Percentiles rank a stretch among this genome's conserved stretches.
Conservation (phyloP, 2,888 invertebrate species). For the Odontothrips loti region DNA sequence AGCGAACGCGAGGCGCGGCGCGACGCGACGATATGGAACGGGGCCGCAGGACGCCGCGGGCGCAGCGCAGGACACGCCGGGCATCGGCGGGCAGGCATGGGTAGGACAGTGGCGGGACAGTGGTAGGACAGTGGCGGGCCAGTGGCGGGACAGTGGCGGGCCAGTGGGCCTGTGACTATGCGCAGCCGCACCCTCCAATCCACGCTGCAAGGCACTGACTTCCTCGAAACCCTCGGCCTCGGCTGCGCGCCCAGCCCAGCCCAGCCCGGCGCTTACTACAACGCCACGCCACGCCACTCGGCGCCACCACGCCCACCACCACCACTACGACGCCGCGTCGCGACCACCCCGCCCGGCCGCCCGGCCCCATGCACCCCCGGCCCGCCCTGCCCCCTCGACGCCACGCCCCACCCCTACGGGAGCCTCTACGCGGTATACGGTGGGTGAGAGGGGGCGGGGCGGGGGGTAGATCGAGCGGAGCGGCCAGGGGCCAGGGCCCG, state of each 20-base stretch:
- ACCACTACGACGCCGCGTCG: neutral
- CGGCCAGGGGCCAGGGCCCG: neutral
- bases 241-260: neutral
- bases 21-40: neutral
- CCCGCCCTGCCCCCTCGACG: neutral
- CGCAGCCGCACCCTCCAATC: neutral
- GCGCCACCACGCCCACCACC: neutral
- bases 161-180: neutral
- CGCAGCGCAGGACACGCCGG: neutral
- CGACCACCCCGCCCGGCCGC: conserved; percentile 7
- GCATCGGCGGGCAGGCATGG: neutral
- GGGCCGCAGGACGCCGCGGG: neutral
- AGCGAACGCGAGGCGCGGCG: neutral
- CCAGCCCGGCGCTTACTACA: neutral
- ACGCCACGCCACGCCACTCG: neutral
- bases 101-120: neutral
- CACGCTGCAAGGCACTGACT: conserved; percentile 1
- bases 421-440: neutral
- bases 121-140: neutral
- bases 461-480: neutral
- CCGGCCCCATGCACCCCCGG: neutral
- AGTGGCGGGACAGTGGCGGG: neutral
- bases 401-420: neutral
- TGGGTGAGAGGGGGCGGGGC: neutral
- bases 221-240: conserved; percentile 1